Evolutionary conservation across 2,888 invertebrate genomes (phyloP), one percentile per base, ranked within the genome.

Genomic region (Phyto melanocephala): DNA sequence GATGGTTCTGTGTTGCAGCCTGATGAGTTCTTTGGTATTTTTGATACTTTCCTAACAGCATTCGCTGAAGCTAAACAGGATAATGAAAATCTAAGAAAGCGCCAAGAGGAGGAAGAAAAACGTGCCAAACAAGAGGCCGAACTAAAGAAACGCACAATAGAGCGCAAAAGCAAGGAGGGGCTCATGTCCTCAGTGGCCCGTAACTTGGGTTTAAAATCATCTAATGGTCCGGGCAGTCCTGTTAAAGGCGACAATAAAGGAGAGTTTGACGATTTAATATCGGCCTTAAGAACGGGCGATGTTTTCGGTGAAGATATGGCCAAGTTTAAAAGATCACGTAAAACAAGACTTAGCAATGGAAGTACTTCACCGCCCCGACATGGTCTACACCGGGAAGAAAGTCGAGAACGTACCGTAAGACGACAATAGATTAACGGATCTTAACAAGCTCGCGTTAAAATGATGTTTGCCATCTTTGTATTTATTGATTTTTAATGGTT

Each of bases 271-370:
- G 98, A 98, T 91, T 93, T 98, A 86, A 98, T 98, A 89, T 98
- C 98, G 0, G 98, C 98, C 0, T 91, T 98, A 67, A 92, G 98
- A 80, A 98, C 98, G 0, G 98, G 98, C 0, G 98, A 98, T 88
- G 98, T 98, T 0, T 98, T 98, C 88, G 97, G 98, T 0, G 98
- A 98, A 89, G 98, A 98, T 89, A 96, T 98, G 87, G 97, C 97
- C 71, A 98, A 98, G 92, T 96, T 98, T 88, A 95, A 96, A 87
- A 92, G 96, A 72, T 95, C 95, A 56, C 93, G 95, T 85, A 94
- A 95, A 86, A 93, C 94, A 40, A 92, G 94, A 35, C 92, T 94
- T 3, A 92, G 92, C 1, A 90, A 89, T 72, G 91, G 91, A n/a
- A 88, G 93, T 54, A 94, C 93, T 79, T 94, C 95, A 0, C 94